A percentile compares a stretch with the other conserved stretches of the same genome.
Evolutionary conservation across 2,797 vertebrate genomes (phyloP).

Genomic region (Rhinichthys osculus): DNA sequence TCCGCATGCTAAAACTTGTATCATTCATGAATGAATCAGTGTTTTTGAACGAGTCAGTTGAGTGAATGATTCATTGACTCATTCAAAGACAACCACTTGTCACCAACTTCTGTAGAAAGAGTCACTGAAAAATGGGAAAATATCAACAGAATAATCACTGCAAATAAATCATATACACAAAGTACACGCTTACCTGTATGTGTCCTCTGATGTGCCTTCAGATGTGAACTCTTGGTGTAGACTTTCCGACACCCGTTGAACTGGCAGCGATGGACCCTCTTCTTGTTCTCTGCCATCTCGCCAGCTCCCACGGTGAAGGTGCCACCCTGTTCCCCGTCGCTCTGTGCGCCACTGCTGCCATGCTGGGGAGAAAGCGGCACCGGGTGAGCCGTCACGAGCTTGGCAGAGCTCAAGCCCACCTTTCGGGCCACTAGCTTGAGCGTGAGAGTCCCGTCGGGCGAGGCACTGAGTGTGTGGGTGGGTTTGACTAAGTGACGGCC

Average conservation of each 20-base stretch:
- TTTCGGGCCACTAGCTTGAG: conserved; percentile 95
- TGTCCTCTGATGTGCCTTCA: conserved; percentile 99
- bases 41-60: background rate
- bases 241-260: conserved; percentile 99
- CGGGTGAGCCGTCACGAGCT: conserved; percentile 80
- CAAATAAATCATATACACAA: background rate
- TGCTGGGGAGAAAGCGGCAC: conserved; percentile 70
- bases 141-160: background rate
- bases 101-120: background rate
- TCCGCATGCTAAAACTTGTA: background rate
- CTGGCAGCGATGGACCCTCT: conserved; percentile 97
- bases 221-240: conserved; percentile 99
- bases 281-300: conserved; percentile 95
- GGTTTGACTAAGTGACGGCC: conserved; percentile 94
- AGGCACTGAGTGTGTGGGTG: conserved; percentile 88
- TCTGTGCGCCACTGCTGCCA: conserved; percentile 67
- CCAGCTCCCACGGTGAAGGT: conserved; percentile 59
- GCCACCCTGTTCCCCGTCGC: conserved; percentile 88
- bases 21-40: too few relatives aligned
- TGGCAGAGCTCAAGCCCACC: conserved; percentile 85
- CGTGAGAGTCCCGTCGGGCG: conserved; percentile 91
- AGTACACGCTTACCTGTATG: conserved; percentile 88
- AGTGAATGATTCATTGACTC: background rate
- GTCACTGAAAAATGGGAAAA: background rate
- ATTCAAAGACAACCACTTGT: background rate